phyloP scores from a whole-genome alignment of 1,140 invertebrate species.

The Drepana arcuata region DNA sequence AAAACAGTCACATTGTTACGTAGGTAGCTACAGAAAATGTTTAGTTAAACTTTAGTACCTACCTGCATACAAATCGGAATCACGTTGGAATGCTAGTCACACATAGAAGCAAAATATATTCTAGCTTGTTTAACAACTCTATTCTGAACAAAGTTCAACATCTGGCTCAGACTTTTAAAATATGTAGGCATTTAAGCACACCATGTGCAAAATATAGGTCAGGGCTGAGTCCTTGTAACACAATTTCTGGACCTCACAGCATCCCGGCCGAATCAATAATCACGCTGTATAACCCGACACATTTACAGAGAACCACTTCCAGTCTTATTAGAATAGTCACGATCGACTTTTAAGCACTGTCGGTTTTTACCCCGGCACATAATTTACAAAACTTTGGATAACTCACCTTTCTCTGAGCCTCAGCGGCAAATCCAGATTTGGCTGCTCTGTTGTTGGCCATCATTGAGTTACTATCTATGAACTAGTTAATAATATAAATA shows the following conservation, averaged over 20 bases:
- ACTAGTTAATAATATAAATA: constrained; percentile 50
- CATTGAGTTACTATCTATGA: constrained; percentile 33
- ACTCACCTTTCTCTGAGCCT: constrained; percentile 92
- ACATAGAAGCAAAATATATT: too few species aligned
- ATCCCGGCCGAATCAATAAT: constrained; percentile 55
- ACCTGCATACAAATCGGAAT: too few species aligned
- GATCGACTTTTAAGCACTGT: background rate
- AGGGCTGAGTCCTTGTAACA: constrained; percentile 54
- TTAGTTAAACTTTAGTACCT: too few species aligned
- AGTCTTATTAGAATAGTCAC: background rate
- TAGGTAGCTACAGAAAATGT: too few species aligned
- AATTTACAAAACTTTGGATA: constrained; percentile 10
- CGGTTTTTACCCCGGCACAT: too few species aligned
- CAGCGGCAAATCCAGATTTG: constrained; percentile 95
- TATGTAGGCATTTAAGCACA: constrained; percentile 9
- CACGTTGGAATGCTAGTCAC: too few species aligned
- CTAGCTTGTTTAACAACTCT: too few species aligned
- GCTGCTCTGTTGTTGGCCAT: constrained; percentile 92
- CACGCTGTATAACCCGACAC: constrained; percentile 10
- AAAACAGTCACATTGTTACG: too few species aligned
- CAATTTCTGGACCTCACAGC: constrained; percentile 51
- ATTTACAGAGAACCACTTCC: constrained; percentile 8
- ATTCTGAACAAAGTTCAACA: too few species aligned
- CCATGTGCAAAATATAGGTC: constrained; percentile 47
- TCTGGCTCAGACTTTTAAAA: constrained; percentile 10